phyloP scores from a whole-genome alignment of 1,140 invertebrate genomes.

The Globodera ellingtonae region DNA sequence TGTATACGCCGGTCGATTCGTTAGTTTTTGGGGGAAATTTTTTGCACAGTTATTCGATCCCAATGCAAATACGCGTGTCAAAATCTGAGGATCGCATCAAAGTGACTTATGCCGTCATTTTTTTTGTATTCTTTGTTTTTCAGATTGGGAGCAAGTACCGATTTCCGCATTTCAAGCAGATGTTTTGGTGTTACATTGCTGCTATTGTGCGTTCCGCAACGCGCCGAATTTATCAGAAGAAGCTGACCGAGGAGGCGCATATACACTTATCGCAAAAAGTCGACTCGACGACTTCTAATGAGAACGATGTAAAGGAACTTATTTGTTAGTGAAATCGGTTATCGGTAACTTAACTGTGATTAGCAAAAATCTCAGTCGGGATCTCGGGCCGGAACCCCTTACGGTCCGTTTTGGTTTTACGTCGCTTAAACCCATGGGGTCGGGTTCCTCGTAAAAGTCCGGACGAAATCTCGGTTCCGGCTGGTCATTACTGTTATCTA shows the following conservation, averaged over 20 bases:
- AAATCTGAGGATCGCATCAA: conserved; percentile 84
- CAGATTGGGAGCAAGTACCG: conserved; percentile 40
- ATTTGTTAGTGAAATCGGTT: too few relatives aligned
- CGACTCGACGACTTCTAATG: neutral
- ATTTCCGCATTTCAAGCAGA: conserved; percentile 44
- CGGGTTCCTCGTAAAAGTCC: too few relatives aligned
- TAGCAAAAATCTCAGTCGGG: too few relatives aligned
- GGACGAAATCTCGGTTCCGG: too few relatives aligned
- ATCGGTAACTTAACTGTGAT: too few relatives aligned
- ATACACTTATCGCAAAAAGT: neutral
- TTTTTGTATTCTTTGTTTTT: conserved; percentile 15
- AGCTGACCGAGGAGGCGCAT: conserved; percentile 26
- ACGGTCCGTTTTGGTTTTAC: too few relatives aligned
- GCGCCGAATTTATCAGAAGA: conserved; percentile 34
- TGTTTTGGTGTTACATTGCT: conserved; percentile 38
- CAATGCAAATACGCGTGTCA: conserved; percentile 73
- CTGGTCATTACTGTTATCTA: too few relatives aligned
- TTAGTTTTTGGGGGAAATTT: conserved; percentile 98
- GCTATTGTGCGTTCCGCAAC: conserved; percentile 28
- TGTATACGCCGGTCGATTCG: conserved; percentile 91
- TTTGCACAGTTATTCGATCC: conserved; percentile 77
- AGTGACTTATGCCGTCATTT: conserved; percentile 26
- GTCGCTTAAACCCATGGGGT: too few relatives aligned
- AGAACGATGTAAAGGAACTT: neutral
- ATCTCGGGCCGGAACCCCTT: too few relatives aligned